These are phyloP conservation scores for Rhimphoctona megacephalus DNA, from an alignment of 2,888 invertebrate genomes.

Conservation along the genomic window DNA sequence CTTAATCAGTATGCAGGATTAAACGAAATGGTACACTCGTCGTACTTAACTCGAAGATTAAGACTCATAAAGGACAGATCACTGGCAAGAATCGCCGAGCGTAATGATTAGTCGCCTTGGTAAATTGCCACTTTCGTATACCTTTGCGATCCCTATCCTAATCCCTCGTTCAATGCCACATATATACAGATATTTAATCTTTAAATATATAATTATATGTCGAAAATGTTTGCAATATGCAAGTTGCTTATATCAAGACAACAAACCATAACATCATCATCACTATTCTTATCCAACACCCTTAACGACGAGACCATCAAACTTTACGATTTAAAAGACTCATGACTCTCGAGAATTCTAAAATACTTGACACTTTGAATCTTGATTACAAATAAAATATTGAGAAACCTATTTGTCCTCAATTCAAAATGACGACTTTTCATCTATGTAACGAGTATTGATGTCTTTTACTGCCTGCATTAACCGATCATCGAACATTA, in stretches of 20 bases:
- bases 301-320: background rate
- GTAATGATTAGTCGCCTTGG: slow-evolving; percentile 59
- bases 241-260: slow-evolving; percentile 9
- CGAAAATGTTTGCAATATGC: slow-evolving; percentile 16
- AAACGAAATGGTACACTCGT: slow-evolving; percentile 55
- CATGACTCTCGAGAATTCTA: background rate
- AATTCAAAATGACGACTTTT: background rate
- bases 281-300: background rate
- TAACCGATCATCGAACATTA: background rate
- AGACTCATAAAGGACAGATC: slow-evolving; percentile 62
- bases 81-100: slow-evolving; percentile 56
- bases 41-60: slow-evolving; percentile 56
- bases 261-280: slow-evolving; percentile 28
- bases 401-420: background rate
- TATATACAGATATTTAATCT: background rate
- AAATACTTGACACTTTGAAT: background rate
- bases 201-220: background rate
- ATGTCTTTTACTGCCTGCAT: background rate
- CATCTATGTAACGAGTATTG: background rate
- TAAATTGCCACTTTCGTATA: slow-evolving; percentile 53
- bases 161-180: slow-evolving; percentile 27
- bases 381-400: slow-evolving; percentile 14
- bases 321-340: slow-evolving; percentile 15
- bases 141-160: slow-evolving; percentile 34
- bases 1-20: slow-evolving; percentile 65